Percentiles rank a stretch among this genome's conserved stretches.
Conservation (phyloP, 2,888 invertebrate species). For the Sericinus montela region DNA sequence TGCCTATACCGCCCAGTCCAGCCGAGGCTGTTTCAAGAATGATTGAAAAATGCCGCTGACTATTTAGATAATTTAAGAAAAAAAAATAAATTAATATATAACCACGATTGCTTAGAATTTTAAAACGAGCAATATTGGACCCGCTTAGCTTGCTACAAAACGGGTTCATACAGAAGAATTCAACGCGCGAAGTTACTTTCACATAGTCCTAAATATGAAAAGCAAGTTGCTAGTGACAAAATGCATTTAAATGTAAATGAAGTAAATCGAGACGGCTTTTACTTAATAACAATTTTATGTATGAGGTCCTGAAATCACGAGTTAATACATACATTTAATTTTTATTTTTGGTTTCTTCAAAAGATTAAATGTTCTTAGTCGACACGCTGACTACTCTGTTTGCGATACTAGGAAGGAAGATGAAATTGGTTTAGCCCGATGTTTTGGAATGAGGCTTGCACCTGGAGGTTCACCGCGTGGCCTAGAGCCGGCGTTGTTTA, state of each 20-base stretch:
- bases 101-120: too few relatives aligned
- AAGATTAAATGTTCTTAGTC: too few relatives aligned
- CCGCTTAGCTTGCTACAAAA: background rate
- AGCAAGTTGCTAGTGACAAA: background rate
- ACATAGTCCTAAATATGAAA: background rate
- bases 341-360: too few relatives aligned
- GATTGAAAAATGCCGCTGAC: too few relatives aligned
- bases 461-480: constrained; percentile 1
- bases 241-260: background rate
- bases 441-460: constrained; percentile 2
- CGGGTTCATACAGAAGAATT: constrained; percentile 35
- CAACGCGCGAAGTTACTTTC: constrained; percentile 32
- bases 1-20: background rate
- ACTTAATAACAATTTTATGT: too few relatives aligned
- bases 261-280: background rate
- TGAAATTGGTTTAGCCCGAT: background rate
- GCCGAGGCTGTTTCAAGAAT: background rate
- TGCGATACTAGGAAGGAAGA: too few relatives aligned
- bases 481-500: constrained; percentile 38
- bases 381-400: too few relatives aligned
- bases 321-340: too few relatives aligned
- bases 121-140: too few relatives aligned
- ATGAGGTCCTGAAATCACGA: too few relatives aligned
- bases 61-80: too few relatives aligned
- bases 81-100: too few relatives aligned